These are phyloP conservation scores for Acrocephalus kingi DNA, from an alignment of 2,113 vertebrate species.

Conservation along the genomic window DNA sequence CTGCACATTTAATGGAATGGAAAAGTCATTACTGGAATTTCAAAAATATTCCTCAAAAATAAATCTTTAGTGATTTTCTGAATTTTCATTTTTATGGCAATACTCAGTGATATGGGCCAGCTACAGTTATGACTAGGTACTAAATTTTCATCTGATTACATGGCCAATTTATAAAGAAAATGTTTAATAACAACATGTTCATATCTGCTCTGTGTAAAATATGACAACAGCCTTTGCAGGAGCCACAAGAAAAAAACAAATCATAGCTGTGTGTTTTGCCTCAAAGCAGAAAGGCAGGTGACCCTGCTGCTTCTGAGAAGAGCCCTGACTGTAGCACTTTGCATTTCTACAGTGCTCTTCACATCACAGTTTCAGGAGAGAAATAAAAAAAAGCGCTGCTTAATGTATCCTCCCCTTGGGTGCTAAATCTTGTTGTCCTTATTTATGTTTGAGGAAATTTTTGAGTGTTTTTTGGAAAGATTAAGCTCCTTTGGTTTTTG, in stretches of 20 bases:
- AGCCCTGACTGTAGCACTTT: neutral
- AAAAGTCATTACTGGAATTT: neutral
- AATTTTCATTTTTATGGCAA: neutral
- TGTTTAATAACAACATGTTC: neutral
- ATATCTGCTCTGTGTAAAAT: neutral
- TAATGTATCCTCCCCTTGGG: neutral
- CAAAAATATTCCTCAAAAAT: neutral
- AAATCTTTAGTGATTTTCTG: neutral
- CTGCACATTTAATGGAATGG: neutral
- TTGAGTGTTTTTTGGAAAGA: neutral
- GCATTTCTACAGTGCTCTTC: neutral
- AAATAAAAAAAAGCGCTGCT: fast-evolving
- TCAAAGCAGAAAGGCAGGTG: neutral
- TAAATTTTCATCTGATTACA: neutral
- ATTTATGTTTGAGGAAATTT: neutral
- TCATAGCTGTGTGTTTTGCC: neutral
- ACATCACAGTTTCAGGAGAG: neutral
- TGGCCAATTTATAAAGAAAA: neutral
- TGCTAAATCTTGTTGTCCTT: neutral
- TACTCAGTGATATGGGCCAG: neutral
- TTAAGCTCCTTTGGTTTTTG: neutral
- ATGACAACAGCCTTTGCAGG: neutral
- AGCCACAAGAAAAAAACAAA: neutral
- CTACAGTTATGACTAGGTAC: neutral
- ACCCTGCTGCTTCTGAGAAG: neutral